Conservation (phyloP, 2,797 vertebrate species). For the Lagocephalus sceleratus region DNA sequence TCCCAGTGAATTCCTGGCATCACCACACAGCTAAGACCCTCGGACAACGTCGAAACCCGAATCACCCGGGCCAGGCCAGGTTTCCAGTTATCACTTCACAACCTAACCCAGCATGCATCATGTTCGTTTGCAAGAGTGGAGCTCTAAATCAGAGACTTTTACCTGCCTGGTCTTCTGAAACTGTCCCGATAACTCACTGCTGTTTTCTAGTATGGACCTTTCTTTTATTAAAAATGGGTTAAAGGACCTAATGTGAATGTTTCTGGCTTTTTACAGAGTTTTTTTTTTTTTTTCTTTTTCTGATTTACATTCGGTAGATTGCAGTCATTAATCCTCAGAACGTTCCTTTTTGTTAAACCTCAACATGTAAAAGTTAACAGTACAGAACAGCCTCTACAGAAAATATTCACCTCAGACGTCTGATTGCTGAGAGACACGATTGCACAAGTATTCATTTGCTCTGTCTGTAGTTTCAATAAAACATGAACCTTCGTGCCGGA, state of each 20-base stretch:
- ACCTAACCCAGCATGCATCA: constrained; percentile 54
- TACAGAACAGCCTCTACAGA: constrained; percentile 43
- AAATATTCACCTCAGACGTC: constrained; percentile 26
- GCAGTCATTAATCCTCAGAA: constrained; percentile 6
- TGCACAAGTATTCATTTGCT: background rate
- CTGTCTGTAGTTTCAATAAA: background rate
- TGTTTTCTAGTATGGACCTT: constrained; percentile 71
- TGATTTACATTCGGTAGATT: background rate
- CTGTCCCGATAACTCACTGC: constrained; percentile 66
- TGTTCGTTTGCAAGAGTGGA: constrained; percentile 48
- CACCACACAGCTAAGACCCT: constrained; percentile 74
- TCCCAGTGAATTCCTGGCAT: constrained; percentile 68
- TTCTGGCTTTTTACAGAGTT: constrained; percentile 78
- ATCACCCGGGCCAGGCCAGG: constrained; percentile 45
- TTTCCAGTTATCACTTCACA: constrained; percentile 21
- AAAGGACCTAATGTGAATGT: constrained; percentile 80
- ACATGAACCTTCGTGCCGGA: too few species aligned
- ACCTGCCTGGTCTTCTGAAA: constrained; percentile 67
- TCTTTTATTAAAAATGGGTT: constrained; percentile 73
- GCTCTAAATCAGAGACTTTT: constrained; percentile 49
- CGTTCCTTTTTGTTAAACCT: constrained; percentile 37
- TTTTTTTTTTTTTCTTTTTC: constrained; percentile 15
- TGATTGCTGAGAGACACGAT: constrained; percentile 13
- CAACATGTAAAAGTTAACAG: constrained; percentile 39
- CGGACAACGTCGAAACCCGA: constrained; percentile 46